phyloP scores from a whole-genome alignment of 2,888 invertebrate species.

The Chaitophorus viminalis region DNA sequence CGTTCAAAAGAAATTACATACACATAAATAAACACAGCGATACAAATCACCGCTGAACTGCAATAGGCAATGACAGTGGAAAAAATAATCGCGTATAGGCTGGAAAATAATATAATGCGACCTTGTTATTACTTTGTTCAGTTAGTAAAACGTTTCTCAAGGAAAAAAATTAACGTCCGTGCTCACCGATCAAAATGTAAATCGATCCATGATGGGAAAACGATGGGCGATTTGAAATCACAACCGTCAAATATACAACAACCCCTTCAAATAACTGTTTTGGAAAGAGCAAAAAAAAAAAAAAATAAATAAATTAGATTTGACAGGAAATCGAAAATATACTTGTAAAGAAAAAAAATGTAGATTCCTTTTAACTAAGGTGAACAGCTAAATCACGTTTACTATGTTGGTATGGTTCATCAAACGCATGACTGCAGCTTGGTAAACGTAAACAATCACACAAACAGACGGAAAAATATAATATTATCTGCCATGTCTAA shows the following conservation, averaged over 20 bases:
- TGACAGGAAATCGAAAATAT: conserved; percentile 17
- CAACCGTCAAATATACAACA: background rate
- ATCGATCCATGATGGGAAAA: conserved; percentile 20
- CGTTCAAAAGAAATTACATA: conserved; percentile 5
- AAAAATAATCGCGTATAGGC: background rate
- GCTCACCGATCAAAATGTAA: conserved; percentile 31
- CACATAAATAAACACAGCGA: background rate
- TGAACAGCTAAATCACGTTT: conserved; percentile 35
- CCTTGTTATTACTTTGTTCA: conserved; percentile 39
- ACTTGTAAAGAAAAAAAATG: background rate
- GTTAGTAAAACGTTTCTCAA: conserved; percentile 31
- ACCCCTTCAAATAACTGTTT: conserved; percentile 22
- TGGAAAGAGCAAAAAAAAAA: background rate
- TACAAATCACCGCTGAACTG: background rate
- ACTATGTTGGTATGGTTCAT: background rate
- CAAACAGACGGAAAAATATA: background rate
- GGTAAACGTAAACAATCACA: conserved; percentile 7
- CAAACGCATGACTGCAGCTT: background rate
- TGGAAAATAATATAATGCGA: conserved; percentile 6
- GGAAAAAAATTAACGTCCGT: background rate
- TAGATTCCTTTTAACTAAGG: background rate
- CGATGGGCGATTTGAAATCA: background rate
- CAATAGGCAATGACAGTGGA: background rate
- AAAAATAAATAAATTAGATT: too few relatives aligned
- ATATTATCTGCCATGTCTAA: background rate